Evolutionary conservation across 2,113 vertebrate species (phyloP).

Genomic region (Rhabdomys dilectus): DNA sequence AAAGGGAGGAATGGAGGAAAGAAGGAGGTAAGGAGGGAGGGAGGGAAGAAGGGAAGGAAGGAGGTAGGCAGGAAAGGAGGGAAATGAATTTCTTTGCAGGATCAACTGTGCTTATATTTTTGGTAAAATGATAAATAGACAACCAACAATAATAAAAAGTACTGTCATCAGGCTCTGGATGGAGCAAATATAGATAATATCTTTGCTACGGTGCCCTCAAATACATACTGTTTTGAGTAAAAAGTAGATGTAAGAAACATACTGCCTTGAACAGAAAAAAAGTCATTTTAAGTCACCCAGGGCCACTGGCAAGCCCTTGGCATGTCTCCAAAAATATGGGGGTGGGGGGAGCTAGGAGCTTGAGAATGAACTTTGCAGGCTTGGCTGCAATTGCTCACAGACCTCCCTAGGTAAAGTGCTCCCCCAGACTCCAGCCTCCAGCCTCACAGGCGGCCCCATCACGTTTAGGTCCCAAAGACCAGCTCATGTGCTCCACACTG

Average conservation of each 20-base stretch:
- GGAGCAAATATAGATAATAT: neutral
- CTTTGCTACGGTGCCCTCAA: neutral
- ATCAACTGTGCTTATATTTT: neutral
- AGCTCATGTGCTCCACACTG: fast-evolving
- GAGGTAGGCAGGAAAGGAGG: too few relatives aligned
- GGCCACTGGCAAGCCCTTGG: neutral
- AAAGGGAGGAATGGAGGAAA: too few relatives aligned
- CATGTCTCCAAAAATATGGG: neutral
- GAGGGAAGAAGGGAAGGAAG: fast-evolving
- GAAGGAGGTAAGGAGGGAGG: fast-evolving
- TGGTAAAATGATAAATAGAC: neutral
- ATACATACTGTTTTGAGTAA: neutral
- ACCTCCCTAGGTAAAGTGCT: neutral
- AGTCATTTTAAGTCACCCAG: too few relatives aligned
- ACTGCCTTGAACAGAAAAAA: neutral
- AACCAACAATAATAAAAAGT: neutral
- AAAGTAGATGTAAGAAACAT: neutral
- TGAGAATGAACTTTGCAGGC: neutral
- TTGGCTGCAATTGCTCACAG: neutral
- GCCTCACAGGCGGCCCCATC: neutral
- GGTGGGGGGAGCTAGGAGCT: neutral
- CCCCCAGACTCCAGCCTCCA: neutral
- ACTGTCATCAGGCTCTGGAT: neutral
- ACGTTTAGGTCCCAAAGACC: neutral
- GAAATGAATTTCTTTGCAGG: neutral